Evolutionary conservation across 2,888 invertebrate species (phyloP).

Genomic region (Agrilus mali): DNA sequence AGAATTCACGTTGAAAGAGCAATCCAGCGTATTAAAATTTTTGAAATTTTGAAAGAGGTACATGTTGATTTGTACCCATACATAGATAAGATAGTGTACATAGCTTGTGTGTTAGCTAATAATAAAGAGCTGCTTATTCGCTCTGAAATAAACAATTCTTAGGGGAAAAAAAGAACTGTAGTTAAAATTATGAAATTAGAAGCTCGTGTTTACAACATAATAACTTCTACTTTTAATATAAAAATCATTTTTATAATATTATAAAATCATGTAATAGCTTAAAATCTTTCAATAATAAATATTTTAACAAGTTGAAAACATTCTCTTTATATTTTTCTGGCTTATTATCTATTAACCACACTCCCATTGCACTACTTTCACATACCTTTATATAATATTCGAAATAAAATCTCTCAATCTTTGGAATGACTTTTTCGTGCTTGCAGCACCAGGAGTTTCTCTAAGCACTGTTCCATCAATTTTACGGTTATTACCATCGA

Average conservation of each 20-base stretch:
- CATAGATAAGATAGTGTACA: not conserved
- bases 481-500: not conserved
- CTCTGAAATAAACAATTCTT: no score
- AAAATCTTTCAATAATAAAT: no score
- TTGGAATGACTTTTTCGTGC: constrained; percentile 1
- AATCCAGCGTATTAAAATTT: constrained; percentile 10
- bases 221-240: no score
- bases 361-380: no score
- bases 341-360: not conserved
- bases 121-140: not conserved
- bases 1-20: constrained; percentile 17
- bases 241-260: no score
- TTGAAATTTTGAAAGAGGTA: not conserved
- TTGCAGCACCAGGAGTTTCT: constrained; percentile 5
- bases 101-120: constrained; percentile 1
- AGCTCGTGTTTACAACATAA: no score
- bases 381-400: not conserved
- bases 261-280: no score
- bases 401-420: constrained; percentile 1
- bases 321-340: not conserved
- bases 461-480: constrained; percentile 1
- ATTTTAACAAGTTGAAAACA: not conserved
- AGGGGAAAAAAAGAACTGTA: no score
- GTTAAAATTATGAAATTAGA: no score
- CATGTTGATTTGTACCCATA: no score